phyloP scores from a whole-genome alignment of 2,797 vertebrate genomes.

The Antrozous pallidus region DNA sequence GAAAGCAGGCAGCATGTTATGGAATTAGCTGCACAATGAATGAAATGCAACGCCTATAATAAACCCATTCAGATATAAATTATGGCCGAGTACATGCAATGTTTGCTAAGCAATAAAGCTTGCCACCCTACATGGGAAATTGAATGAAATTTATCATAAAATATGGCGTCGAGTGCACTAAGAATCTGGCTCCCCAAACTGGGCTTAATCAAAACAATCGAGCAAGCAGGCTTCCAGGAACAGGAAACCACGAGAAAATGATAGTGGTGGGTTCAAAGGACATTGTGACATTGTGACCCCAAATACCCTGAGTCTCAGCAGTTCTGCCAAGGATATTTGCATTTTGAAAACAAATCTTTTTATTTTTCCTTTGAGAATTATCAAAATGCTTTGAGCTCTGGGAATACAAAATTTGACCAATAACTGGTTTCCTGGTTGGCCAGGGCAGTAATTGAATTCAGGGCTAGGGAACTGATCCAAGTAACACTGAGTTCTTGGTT shows the following conservation, averaged over 20 bases:
- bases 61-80: constrained; percentile 89
- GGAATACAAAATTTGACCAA: constrained; percentile 74
- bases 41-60: constrained; percentile 85
- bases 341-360: constrained; percentile 15
- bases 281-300: constrained; percentile 74
- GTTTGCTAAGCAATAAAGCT: constrained; percentile 90
- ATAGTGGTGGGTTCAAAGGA: constrained; percentile 76
- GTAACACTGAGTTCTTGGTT: constrained; percentile 27
- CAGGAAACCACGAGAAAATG: constrained; percentile 78
- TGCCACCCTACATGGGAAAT: constrained; percentile 82
- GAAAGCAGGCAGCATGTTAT: constrained; percentile 84
- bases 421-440: constrained; percentile 70
- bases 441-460: constrained; percentile 61
- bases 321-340: constrained; percentile 39
- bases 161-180: constrained; percentile 78
- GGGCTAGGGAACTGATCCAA: constrained; percentile 67
- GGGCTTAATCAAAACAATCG: constrained; percentile 82
- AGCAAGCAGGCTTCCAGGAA: constrained; percentile 78
- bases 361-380: constrained; percentile 49
- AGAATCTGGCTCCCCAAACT: constrained; percentile 80
- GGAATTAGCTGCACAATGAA: constrained; percentile 86
- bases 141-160: constrained; percentile 86
- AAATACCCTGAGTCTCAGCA: constrained; percentile 50
- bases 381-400: constrained; percentile 53
- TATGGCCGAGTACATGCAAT: constrained; percentile 85